Evolutionary conservation across 2,888 invertebrate genomes (phyloP), one percentile per base, ranked within the genome.

Genomic region (Branchellion lobata): DNA sequence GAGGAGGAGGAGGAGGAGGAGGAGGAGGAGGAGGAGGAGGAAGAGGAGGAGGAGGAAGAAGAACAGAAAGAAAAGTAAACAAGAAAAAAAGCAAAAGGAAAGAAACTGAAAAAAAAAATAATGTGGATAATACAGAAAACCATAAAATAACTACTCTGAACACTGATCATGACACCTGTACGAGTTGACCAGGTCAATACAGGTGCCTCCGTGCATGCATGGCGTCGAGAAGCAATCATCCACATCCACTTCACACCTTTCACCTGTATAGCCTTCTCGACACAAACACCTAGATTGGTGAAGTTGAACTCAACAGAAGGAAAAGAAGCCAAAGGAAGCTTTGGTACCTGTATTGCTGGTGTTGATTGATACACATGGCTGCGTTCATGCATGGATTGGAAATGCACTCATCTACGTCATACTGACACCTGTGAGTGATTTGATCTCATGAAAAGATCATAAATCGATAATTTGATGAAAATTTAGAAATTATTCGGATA

Each of bases 141-240:
- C n/a, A n/a, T n/a, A n/a, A n/a, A n/a, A n/a, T n/a, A n/a, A n/a
- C n/a, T n/a, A n/a, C n/a, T n/a, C n/a, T n/a, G n/a, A n/a, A n/a
- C n/a, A n/a, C n/a, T n/a, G n/a, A n/a, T n/a, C n/a, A n/a, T n/a
- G n/a, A n/a, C 71, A 79, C 61, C 53, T 61, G 73, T 51, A 79
- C 1, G 47, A 73, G 61, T 79, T 61, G 24, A 80, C 85, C 84
- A 0, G 85, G 84, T 71, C 68, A 76, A 68, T n/a, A 79, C 95
- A 95, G 53, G 68, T 47, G 77, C 72, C 81, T 1, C 80, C 81
- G 33, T 8, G 40, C 11, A 34, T 5, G 40, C 82, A 82, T 0
- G 29, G 27, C 31, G 79, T 81, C 18, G 40, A n/a, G 53, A 40
- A 81, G 87, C 95, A 95, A 88, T 95, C 95, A 89, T 95, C 91